Evolutionary conservation across 2,888 invertebrate genomes (phyloP).

Genomic region (Plusia festucae): DNA sequence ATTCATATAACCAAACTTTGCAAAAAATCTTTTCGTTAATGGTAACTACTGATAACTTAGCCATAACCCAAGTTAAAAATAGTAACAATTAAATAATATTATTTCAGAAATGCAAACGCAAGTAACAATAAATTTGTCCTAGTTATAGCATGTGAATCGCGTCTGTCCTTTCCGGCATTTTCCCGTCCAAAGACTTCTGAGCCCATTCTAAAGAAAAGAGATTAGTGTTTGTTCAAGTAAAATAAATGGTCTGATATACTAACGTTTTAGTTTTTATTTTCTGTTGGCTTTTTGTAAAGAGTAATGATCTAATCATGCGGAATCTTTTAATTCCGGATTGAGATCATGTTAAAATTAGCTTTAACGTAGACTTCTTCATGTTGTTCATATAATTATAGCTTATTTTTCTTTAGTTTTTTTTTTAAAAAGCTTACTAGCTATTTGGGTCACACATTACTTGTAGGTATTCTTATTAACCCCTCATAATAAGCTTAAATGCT

Average conservation of each 20-base stretch:
- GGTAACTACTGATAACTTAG: too few relatives aligned
- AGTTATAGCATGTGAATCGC: slow-evolving; percentile 16
- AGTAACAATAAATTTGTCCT: slow-evolving; percentile 1
- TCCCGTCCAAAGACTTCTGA: slow-evolving; percentile 18
- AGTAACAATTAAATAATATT: neutral
- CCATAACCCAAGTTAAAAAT: too few relatives aligned
- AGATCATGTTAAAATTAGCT: neutral
- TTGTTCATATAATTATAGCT: too few relatives aligned
- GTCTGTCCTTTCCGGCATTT: slow-evolving; percentile 26
- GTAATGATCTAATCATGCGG: neutral
- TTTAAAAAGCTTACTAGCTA: too few relatives aligned
- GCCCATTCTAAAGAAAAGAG: slow-evolving; percentile 24
- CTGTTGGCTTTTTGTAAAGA: neutral
- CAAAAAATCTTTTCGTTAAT: too few relatives aligned
- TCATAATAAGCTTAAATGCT: too few relatives aligned
- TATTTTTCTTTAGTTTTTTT: too few relatives aligned
- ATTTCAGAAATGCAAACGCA: neutral
- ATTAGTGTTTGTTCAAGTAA: slow-evolving; percentile 20
- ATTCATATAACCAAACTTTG: too few relatives aligned
- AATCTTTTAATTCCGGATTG: neutral
- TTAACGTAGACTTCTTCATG: neutral
- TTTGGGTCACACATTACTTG: too few relatives aligned
- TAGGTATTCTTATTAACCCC: too few relatives aligned
- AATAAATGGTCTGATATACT: slow-evolving; percentile 8
- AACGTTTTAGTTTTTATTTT: slow-evolving; percentile 5